These are phyloP conservation scores for Aleadryas rufinucha DNA, from an alignment of 2,113 vertebrate genomes.

Conservation along the genomic window DNA sequence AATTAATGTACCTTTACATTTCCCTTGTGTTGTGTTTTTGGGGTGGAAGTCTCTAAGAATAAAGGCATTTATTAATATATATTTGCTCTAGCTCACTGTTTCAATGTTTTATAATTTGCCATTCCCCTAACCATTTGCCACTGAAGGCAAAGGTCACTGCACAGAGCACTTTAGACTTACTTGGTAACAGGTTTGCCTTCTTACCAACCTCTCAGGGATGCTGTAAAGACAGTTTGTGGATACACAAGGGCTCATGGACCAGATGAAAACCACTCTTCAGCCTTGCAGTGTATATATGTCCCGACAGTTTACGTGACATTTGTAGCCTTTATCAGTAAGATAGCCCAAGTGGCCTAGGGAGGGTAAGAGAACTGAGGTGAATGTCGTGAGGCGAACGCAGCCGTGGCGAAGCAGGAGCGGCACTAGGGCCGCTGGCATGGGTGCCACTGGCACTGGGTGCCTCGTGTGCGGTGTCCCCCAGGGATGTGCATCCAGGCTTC, in stretches of 20 bases:
- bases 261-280: neutral
- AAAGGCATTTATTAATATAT: neutral
- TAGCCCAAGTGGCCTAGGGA: fast-evolving
- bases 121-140: neutral
- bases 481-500: neutral
- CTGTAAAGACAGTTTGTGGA: neutral
- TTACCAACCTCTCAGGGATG: neutral
- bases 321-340: neutral
- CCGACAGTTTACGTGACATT: fast-evolving
- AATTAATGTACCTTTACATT: neutral
- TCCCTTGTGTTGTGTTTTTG: neutral
- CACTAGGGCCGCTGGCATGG: fast-evolving
- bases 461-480: fast-evolving
- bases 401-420: fast-evolving
- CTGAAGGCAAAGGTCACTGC: neutral
- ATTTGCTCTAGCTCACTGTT: neutral
- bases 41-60: neutral
- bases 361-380: too few species aligned
- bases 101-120: neutral
- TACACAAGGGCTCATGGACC: fast-evolving
- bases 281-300: neutral
- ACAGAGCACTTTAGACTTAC: neutral
- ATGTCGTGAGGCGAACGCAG: fast-evolving
- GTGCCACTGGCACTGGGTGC: fast-evolving
- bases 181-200: neutral